Percentiles rank a stretch among this genome's conserved stretches.
Evolutionary conservation across 2,888 invertebrate genomes (phyloP).

Genomic region (Plemyria rubiginata): DNA sequence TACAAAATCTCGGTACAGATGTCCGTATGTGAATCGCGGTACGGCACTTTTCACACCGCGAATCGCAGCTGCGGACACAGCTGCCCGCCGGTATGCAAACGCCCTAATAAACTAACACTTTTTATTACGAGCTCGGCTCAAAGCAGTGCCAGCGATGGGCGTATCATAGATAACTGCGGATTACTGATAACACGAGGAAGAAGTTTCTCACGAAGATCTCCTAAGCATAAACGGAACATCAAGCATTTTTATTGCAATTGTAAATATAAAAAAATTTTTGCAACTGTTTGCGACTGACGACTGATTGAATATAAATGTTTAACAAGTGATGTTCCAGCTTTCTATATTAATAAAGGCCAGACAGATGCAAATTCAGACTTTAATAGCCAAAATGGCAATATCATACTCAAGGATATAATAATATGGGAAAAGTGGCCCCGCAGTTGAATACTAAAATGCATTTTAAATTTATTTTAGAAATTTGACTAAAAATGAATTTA

Average conservation of each 20-base stretch:
- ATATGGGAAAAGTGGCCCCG: too few species aligned
- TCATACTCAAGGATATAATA: too few species aligned
- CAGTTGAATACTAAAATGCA: too few species aligned
- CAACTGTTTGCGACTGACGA: too few species aligned
- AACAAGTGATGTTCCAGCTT: too few species aligned
- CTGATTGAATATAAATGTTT: too few species aligned
- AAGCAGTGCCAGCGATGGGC: conserved; percentile 37
- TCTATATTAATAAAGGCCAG: too few species aligned
- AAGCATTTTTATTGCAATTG: conserved; percentile 17
- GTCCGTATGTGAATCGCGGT: conserved; percentile 74
- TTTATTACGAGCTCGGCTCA: conserved; percentile 62
- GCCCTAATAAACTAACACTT: conserved; percentile 80
- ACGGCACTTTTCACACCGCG: conserved; percentile 75
- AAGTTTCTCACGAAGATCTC: conserved; percentile 26
- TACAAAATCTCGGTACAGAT: conserved; percentile 59
- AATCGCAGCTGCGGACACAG: conserved; percentile 71
- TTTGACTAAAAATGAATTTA: too few species aligned
- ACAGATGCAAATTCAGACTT: too few species aligned
- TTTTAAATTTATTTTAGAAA: too few species aligned
- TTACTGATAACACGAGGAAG: conserved; percentile 34
- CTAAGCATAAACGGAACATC: conserved; percentile 8
- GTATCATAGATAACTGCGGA: conserved; percentile 41
- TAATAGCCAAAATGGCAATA: too few species aligned
- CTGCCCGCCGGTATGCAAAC: conserved; percentile 79
- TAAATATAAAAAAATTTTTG: not conserved